Percentiles rank a stretch among this genome's conserved stretches.
These are phyloP conservation scores for Oncorhynchus keta DNA, from an alignment of 2,113 vertebrate species.

Conservation along the genomic window DNA sequence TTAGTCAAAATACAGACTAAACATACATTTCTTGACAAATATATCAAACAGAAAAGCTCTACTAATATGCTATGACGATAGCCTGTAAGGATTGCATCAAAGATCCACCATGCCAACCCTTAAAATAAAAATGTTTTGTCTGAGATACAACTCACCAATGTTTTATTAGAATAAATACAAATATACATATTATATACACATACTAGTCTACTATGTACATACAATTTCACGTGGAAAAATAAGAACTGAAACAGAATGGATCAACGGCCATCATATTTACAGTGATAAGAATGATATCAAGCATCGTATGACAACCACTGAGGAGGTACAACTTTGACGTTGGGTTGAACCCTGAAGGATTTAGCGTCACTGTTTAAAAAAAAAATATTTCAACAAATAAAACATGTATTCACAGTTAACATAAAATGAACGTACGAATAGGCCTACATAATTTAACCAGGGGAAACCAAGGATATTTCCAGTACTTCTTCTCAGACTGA, in stretches of 20 bases:
- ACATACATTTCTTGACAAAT: no score
- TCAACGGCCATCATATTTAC: slow-evolving; percentile 4
- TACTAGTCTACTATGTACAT: slow-evolving; percentile 79
- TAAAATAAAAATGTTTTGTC: no score
- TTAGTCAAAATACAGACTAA: no score
- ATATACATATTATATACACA: slow-evolving; percentile 86
- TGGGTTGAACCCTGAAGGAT: slow-evolving; percentile 4
- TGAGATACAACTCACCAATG: slow-evolving; percentile 9
- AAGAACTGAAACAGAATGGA: slow-evolving; percentile 38
- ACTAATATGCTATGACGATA: no score
- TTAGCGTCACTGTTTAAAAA: slow-evolving; percentile 21
- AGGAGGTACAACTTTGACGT: slow-evolving; percentile 5
- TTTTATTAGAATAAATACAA: slow-evolving; percentile 99
- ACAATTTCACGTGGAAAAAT: slow-evolving; percentile 56
- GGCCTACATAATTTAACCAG: neutral
- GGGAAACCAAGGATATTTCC: slow-evolving; percentile 3
- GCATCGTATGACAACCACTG: slow-evolving; percentile 26
- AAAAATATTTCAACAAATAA: slow-evolving; percentile 5
- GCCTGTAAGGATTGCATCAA: no score
- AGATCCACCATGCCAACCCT: no score
- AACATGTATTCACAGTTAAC: slow-evolving; percentile 41
- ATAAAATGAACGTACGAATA: neutral
- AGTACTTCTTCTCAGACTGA: neutral
- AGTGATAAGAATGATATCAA: slow-evolving; percentile 18
- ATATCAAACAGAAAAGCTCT: neutral